Evolutionary conservation across 2,888 invertebrate species (phyloP).

Genomic region (Mythimna lalbum): DNA sequence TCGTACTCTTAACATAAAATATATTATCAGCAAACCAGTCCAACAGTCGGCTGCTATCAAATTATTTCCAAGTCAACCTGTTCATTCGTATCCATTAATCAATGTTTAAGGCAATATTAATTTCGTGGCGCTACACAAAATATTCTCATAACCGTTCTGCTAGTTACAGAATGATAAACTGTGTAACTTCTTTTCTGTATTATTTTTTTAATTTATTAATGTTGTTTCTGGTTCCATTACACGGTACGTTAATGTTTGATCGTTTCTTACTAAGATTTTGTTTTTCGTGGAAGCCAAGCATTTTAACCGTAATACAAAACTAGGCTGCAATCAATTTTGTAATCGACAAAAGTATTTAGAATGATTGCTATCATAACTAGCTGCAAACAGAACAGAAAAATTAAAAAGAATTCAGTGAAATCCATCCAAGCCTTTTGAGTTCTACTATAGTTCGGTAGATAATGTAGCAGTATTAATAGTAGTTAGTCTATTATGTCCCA

Average conservation of each 20-base stretch:
- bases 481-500: too few relatives aligned
- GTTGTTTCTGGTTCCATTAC: neutral
- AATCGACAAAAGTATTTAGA: too few relatives aligned
- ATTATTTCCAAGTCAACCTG: constrained; percentile 45
- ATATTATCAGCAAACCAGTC: constrained; percentile 16
- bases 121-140: constrained; percentile 48
- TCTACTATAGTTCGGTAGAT: neutral
- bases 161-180: constrained; percentile 44
- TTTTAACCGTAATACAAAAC: neutral
- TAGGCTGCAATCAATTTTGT: neutral
- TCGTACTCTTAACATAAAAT: neutral
- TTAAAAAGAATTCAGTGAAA: too few relatives aligned
- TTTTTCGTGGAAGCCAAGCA: neutral
- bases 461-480: too few relatives aligned
- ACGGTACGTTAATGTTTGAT: neutral
- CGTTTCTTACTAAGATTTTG: neutral
- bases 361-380: too few relatives aligned
- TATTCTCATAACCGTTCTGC: constrained; percentile 34
- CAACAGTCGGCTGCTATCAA: constrained; percentile 36
- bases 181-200: constrained; percentile 25
- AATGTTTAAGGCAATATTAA: constrained; percentile 60
- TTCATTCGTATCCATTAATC: constrained; percentile 57
- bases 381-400: too few relatives aligned
- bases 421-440: too few relatives aligned
- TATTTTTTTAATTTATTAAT: constrained; percentile 41